Conservation (phyloP, 2,797 vertebrate genomes). For the Chelon auratus region DNA sequence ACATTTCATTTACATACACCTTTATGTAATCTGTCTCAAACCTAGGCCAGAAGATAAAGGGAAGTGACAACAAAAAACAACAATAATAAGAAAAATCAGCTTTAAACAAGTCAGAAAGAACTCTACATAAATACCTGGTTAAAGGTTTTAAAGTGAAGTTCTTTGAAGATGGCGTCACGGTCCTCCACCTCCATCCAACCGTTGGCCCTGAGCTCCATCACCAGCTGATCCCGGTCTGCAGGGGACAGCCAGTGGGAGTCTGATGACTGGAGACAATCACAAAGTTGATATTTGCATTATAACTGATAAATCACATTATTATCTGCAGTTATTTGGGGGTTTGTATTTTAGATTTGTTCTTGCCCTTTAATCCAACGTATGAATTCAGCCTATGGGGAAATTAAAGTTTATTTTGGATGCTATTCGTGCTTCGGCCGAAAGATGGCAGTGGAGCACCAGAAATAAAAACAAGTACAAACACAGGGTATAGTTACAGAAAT, state of each 20-base stretch:
- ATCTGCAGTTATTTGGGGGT: neutral
- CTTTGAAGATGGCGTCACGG: slow-evolving; percentile 95
- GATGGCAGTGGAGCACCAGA: slow-evolving; percentile 36
- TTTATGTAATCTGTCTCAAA: neutral
- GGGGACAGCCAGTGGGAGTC: slow-evolving; percentile 87
- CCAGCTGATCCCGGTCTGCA: slow-evolving; percentile 87
- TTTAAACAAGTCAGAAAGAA: neutral
- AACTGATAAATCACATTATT: neutral
- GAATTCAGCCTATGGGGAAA: neutral
- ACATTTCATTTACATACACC: neutral
- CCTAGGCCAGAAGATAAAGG: no score
- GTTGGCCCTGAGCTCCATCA: slow-evolving; percentile 87
- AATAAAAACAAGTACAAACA: neutral
- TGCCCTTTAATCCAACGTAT: neutral
- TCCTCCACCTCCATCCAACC: slow-evolving; percentile 90
- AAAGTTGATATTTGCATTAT: neutral
- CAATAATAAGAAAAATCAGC: neutral
- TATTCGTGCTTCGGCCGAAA: slow-evolving; percentile 26
- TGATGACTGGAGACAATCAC: slow-evolving; percentile 81
- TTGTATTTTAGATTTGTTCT: neutral
- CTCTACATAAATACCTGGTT: slow-evolving; percentile 85
- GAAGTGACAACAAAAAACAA: no score
- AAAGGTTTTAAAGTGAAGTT: slow-evolving; percentile 94
- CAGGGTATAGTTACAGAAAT: neutral
- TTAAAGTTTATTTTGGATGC: neutral